Conservation (phyloP, 64 coral and sea anemone species). For the Montipora cactus region DNA sequence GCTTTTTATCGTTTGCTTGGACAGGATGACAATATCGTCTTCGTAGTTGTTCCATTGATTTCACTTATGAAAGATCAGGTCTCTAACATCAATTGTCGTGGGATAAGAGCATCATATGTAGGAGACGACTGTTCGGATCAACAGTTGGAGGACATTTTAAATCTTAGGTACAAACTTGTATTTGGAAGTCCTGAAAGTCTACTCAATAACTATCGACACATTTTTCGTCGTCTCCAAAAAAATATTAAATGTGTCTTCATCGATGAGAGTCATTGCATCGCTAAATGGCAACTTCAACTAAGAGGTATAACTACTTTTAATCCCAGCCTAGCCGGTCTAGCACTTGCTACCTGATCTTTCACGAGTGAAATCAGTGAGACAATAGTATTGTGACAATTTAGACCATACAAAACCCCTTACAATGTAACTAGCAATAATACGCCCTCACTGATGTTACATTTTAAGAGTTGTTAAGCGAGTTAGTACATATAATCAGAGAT, state of each 20-base stretch:
- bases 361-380: too few relatives aligned
- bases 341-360: not conserved
- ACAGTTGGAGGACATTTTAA: slow-evolving; percentile 1
- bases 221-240: slow-evolving; percentile 24
- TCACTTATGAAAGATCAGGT: slow-evolving; percentile 75
- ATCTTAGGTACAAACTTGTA: not conserved
- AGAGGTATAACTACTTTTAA: not conserved
- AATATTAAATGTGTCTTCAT: slow-evolving; percentile 36
- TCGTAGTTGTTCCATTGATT: slow-evolving; percentile 42
- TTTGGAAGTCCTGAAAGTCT: slow-evolving; percentile 37
- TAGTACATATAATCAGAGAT: too few relatives aligned
- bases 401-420: too few relatives aligned
- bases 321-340: not conserved
- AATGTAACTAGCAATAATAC: too few relatives aligned
- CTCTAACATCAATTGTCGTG: not conserved
- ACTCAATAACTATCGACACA: not conserved
- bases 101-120: not conserved
- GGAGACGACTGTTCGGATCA: not conserved
- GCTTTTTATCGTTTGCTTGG: not conserved
- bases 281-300: slow-evolving; percentile 28
- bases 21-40: not conserved
- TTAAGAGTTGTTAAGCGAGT: too few relatives aligned
- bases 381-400: too few relatives aligned
- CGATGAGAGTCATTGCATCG: slow-evolving; percentile 46
- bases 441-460: too few relatives aligned